Percentiles rank a stretch among this genome's conserved stretches.
phyloP scores from a whole-genome alignment of 2,888 invertebrate genomes.

The Lamellibrachia satsuma region DNA sequence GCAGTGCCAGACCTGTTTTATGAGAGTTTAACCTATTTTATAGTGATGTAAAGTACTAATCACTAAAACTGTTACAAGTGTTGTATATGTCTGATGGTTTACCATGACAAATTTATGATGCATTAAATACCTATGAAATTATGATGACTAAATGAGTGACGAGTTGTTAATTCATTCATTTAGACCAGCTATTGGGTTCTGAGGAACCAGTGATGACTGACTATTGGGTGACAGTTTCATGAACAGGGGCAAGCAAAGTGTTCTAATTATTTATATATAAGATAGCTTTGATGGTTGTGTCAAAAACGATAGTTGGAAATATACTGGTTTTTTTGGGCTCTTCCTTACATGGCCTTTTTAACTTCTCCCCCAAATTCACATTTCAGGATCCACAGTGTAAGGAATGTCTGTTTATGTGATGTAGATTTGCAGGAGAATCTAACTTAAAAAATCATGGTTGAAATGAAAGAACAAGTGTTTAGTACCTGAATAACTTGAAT shows the following conservation, averaged over 20 bases:
- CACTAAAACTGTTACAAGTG: background rate
- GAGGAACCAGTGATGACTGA: no score
- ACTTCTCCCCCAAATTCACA: no score
- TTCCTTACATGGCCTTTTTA: no score
- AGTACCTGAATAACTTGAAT: background rate
- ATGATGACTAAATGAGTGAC: background rate
- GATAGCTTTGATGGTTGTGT: no score
- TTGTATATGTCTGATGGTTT: background rate
- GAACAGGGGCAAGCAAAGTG: background rate
- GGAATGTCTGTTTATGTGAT: background rate
- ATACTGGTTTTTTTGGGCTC: no score
- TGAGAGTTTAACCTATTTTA: background rate
- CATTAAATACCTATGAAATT: background rate
- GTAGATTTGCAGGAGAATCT: background rate
- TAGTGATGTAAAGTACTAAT: background rate
- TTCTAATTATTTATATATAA: background rate
- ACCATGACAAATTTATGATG: background rate
- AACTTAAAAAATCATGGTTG: background rate
- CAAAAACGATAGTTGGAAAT: no score
- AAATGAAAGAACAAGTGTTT: background rate
- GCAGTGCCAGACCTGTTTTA: background rate
- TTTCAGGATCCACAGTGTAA: no score
- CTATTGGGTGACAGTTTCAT: background rate
- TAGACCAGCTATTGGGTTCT: no score
- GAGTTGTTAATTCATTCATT: background rate